phyloP scores from a whole-genome alignment of 2,113 vertebrate species.

The Stegastes partitus region DNA sequence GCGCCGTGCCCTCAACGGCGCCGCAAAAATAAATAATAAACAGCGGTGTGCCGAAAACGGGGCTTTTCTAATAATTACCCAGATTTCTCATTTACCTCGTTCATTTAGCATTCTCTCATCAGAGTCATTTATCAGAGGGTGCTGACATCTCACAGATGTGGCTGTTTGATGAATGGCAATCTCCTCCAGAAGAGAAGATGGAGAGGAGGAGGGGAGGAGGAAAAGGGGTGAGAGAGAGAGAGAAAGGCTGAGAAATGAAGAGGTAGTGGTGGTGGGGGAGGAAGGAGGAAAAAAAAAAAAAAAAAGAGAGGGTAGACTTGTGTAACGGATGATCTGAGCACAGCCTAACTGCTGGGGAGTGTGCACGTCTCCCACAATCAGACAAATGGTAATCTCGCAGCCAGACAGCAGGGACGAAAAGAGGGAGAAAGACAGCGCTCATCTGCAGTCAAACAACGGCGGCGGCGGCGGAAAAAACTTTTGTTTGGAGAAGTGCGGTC shows the following conservation, averaged over 20 bases:
- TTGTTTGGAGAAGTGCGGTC: constrained; percentile 35
- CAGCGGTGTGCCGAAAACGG: constrained; percentile 47
- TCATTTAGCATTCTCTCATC: constrained; percentile 72
- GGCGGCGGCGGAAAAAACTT: constrained; percentile 25
- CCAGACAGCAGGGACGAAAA: constrained; percentile 58
- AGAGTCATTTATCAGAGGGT: constrained; percentile 73
- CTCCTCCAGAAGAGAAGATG: constrained; percentile 51
- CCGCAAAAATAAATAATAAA: constrained; percentile 74
- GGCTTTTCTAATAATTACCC: constrained; percentile 77
- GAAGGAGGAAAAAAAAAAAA: neutral
- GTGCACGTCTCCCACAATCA: constrained; percentile 70
- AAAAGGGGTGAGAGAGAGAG: neutral
- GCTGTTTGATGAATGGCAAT: constrained; percentile 78
- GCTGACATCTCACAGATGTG: constrained; percentile 80
- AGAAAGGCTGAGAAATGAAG: constrained; percentile 41
- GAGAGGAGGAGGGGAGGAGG: constrained; percentile 24
- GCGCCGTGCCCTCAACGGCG: constrained; percentile 40
- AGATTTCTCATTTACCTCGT: constrained; percentile 68
- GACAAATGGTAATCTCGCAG: constrained; percentile 75
- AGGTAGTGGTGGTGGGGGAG: constrained; percentile 11
- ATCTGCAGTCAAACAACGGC: constrained; percentile 43
- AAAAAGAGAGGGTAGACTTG: constrained; percentile 48
- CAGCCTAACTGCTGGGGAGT: constrained; percentile 75
- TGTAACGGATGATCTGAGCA: constrained; percentile 77
- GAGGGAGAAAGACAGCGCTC: constrained; percentile 26